Conservation (phyloP, 2,113 vertebrate species). For the Prionailurus bengalensis region DNA sequence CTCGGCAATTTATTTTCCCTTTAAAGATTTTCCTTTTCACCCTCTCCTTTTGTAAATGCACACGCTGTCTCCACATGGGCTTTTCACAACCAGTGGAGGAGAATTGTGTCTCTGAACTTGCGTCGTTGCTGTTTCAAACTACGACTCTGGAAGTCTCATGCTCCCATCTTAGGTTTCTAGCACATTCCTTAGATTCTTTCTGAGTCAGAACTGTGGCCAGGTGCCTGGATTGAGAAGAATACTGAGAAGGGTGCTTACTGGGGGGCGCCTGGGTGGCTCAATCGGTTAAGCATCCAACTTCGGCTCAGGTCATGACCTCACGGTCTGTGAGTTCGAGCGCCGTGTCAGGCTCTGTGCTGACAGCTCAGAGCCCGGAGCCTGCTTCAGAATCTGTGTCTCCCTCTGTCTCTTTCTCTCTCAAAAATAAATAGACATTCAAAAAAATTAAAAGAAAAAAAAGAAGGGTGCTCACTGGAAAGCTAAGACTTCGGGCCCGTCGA, state of each 20-base stretch:
- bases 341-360: too few species aligned
- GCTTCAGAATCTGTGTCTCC: too few species aligned
- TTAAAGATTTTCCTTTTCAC: slow-evolving; percentile 73
- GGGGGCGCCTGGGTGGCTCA: too few species aligned
- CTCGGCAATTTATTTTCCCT: slow-evolving; percentile 60
- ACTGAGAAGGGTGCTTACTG: background rate
- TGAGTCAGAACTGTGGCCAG: background rate
- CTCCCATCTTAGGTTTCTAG: background rate
- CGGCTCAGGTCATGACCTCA: too few species aligned
- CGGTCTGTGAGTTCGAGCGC: too few species aligned
- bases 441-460: background rate
- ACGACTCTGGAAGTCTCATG: background rate
- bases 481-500: background rate
- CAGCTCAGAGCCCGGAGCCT: too few species aligned
- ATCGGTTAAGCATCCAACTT: too few species aligned
- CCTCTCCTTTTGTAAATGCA: slow-evolving; percentile 56
- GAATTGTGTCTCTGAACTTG: slow-evolving; percentile 20
- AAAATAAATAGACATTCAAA: too few species aligned
- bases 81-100: background rate
- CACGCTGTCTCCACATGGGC: background rate
- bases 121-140: slow-evolving; percentile 47
- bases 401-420: too few species aligned
- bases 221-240: background rate
- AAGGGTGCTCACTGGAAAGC: background rate
- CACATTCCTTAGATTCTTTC: background rate